These are phyloP conservation scores for Epizoanthus ramosus DNA, from an alignment of 92 coral and sea anemone species.

Conservation along the genomic window DNA sequence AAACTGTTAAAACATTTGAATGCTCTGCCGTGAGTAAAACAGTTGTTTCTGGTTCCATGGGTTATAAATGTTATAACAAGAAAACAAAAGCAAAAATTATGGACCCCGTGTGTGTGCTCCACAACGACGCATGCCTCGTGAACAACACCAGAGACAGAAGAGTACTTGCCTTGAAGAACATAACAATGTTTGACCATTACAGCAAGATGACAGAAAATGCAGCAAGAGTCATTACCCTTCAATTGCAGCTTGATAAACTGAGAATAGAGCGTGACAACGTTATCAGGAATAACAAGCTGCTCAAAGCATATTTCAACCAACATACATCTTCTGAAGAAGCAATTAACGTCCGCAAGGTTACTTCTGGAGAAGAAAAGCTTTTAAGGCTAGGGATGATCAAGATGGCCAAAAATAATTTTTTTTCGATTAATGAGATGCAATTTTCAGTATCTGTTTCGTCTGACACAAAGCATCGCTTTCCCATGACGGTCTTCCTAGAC, in stretches of 20 bases:
- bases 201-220: constrained; percentile 17
- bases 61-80: constrained; percentile 17
- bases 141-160: not conserved
- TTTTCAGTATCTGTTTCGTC: constrained; percentile 45
- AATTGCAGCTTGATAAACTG: constrained; percentile 46
- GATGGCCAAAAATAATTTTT: too few species aligned
- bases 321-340: constrained; percentile 36
- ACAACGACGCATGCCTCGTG: not conserved
- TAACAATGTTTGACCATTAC: constrained; percentile 13
- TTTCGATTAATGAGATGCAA: constrained; percentile 35
- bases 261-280: constrained; percentile 37
- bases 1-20: not conserved
- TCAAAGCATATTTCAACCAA: constrained; percentile 48
- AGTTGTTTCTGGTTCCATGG: not conserved
- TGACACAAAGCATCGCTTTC: constrained; percentile 35
- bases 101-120: constrained; percentile 34
- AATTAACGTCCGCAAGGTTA: constrained; percentile 15
- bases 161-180: not conserved
- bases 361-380: constrained; percentile 39
- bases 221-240: constrained; percentile 5
- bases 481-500: constrained; percentile 28
- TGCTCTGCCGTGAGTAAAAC: not conserved
- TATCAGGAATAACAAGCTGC: constrained; percentile 42
- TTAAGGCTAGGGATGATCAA: too few species aligned
- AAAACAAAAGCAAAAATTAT: constrained; percentile 1